These are phyloP conservation scores for Pollenia angustigena DNA, from an alignment of 2,888 invertebrate species.

Conservation along the genomic window DNA sequence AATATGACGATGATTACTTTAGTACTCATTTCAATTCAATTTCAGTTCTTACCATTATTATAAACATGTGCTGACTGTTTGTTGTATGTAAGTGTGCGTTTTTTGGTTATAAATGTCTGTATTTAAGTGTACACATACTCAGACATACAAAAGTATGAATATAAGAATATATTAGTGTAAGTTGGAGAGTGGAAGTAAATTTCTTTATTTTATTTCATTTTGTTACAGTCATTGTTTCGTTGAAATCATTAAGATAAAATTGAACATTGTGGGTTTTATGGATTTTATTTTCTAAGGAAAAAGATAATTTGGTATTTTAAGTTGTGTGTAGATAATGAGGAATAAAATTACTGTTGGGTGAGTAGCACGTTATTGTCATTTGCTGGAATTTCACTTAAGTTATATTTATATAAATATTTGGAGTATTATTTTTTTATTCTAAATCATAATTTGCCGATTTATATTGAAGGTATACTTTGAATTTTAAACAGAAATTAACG, in stretches of 20 bases:
- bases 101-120: constrained; percentile 11
- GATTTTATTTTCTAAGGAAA: constrained; percentile 7
- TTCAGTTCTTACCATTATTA: constrained; percentile 48
- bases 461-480: not conserved
- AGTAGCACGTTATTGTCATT: constrained; percentile 17
- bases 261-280: constrained; percentile 19
- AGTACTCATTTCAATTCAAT: constrained; percentile 36
- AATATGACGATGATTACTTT: constrained; percentile 55
- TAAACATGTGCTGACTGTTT: constrained; percentile 39
- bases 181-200: not conserved
- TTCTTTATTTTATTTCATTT: constrained; percentile 44
- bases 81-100: not conserved
- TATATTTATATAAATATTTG: constrained; percentile 13
- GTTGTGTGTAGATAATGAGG: constrained; percentile 15
- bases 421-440: constrained; percentile 18
- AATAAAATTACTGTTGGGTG: constrained; percentile 25
- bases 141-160: not conserved
- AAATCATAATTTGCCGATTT: not conserved
- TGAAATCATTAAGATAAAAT: constrained; percentile 40
- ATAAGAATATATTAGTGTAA: too few species aligned
- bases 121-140: not conserved
- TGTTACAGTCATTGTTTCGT: constrained; percentile 58
- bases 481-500: too few species aligned
- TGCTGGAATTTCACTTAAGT: constrained; percentile 25
- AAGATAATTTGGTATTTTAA: not conserved